Conservation (phyloP, 2,888 invertebrate species). For the Acrobasis consociella region DNA sequence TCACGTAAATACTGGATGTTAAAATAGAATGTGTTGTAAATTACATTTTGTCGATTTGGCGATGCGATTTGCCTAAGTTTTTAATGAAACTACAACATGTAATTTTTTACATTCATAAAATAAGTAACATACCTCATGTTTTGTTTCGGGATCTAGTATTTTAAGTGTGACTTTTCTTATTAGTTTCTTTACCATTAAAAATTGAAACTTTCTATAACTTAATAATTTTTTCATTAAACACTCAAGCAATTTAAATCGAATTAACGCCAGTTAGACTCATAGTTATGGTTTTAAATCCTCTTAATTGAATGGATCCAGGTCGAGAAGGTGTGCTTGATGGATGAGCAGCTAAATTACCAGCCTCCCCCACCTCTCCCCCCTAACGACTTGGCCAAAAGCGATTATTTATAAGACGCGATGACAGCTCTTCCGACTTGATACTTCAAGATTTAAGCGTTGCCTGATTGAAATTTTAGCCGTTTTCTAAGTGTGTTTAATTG, state of each 20-base stretch:
- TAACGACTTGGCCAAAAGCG: constrained; percentile 70
- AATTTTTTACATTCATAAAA: not conserved
- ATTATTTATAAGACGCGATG: constrained; percentile 72
- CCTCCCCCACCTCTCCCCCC: constrained; percentile 41
- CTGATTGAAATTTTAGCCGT: constrained; percentile 53
- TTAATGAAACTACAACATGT: not conserved
- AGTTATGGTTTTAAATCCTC: constrained; percentile 39
- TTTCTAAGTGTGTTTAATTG: constrained; percentile 32
- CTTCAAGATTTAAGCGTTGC: constrained; percentile 55
- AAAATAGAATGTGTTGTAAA: constrained; percentile 19
- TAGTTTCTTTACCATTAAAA: no score
- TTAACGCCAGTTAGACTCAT: constrained; percentile 14
- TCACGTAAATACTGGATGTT: constrained; percentile 12
- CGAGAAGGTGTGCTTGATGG: constrained; percentile 69
- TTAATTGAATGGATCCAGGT: constrained; percentile 73
- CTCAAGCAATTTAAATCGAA: constrained; percentile 7
- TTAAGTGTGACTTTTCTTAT: no score
- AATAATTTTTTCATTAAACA: not conserved
- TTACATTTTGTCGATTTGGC: not conserved
- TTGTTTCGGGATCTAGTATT: no score
- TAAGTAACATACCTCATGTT: no score
- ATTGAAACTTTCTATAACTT: not conserved
- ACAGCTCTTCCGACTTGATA: constrained; percentile 74
- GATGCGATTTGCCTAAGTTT: not conserved
- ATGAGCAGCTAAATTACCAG: constrained; percentile 72